phyloP scores from a whole-genome alignment of 1,140 invertebrate genomes.

The Pemphigus obesinymphae region DNA sequence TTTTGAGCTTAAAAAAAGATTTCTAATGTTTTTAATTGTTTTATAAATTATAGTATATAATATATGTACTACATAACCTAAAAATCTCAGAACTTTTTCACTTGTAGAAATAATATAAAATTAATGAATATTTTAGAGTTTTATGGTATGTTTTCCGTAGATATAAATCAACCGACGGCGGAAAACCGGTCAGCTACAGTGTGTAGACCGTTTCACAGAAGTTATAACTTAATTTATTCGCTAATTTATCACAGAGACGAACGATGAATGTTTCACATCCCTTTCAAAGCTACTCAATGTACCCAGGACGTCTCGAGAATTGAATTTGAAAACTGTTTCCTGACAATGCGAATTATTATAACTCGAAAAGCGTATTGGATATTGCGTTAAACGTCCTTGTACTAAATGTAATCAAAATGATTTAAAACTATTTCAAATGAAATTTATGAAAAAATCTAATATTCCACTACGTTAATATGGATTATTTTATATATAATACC shows the following conservation, averaged over 20 bases:
- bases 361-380: not conserved
- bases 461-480: too few species aligned
- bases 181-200: conserved; percentile 4
- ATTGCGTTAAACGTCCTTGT: not conserved
- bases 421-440: not conserved
- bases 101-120: too few species aligned
- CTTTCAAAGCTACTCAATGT: too few species aligned
- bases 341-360: not conserved
- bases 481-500: too few species aligned
- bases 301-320: not conserved
- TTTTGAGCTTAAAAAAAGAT: too few species aligned
- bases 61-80: too few species aligned
- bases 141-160: not conserved
- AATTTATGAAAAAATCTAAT: not conserved
- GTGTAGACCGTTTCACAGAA: not conserved
- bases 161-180: conserved; percentile 2
- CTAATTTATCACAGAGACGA: conserved; percentile 6
- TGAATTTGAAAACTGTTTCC: not conserved
- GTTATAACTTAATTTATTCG: conserved; percentile 29
- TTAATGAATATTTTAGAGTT: not conserved
- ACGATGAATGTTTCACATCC: not conserved
- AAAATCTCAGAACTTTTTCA: too few species aligned
- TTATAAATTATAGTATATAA: too few species aligned
- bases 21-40: too few species aligned
- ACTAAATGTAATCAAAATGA: not conserved